phyloP scores from a whole-genome alignment of 2,888 invertebrate genomes.

The Phyto melanocephala region DNA sequence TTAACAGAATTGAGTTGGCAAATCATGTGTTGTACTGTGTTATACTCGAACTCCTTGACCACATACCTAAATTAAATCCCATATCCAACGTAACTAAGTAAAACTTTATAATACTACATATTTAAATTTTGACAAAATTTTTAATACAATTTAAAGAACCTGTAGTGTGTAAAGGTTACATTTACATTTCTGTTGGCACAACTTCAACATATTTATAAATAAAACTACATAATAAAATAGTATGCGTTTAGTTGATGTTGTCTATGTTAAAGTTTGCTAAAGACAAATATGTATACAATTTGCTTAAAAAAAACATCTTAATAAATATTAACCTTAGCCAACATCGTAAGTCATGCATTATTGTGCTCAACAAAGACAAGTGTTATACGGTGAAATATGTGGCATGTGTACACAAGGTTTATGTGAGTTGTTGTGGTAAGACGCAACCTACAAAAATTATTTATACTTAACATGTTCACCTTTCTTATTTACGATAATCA shows the following conservation, averaged over 20 bases:
- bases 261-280: neutral
- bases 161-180: neutral
- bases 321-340: constrained; percentile 1
- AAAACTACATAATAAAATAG: constrained; percentile 1
- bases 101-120: no score
- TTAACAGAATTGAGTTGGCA: no score
- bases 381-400: neutral
- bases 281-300: constrained; percentile 21
- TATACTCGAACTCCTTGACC: no score
- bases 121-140: no score
- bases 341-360: constrained; percentile 33
- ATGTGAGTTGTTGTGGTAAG: neutral
- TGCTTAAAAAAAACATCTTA: neutral
- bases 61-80: no score
- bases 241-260: neutral
- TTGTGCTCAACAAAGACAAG: constrained; percentile 6
- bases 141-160: constrained; percentile 17
- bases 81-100: no score
- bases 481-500: constrained; percentile 58
- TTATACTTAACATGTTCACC: constrained; percentile 46
- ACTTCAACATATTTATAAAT: neutral
- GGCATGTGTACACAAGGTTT: neutral
- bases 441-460: constrained; percentile 39
- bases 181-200: neutral
- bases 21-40: no score